These are phyloP conservation scores for Megaustenia siamemsis DNA, from an alignment of 2,888 invertebrate genomes.

Conservation along the genomic window DNA sequence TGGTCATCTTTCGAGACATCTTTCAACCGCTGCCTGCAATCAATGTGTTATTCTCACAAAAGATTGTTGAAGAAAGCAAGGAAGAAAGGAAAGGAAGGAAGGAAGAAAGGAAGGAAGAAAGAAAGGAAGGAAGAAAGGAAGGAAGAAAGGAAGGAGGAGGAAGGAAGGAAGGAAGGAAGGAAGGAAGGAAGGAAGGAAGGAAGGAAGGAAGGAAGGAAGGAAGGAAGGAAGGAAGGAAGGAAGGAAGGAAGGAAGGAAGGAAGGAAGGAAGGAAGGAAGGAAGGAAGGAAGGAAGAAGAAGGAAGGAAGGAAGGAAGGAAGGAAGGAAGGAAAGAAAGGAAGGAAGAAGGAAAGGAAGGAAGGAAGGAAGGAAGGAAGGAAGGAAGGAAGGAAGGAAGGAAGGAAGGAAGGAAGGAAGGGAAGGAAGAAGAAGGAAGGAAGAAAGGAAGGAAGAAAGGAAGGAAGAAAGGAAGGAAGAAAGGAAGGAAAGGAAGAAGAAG, in stretches of 20 bases:
- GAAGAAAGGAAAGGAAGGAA: not conserved
- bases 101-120: not conserved
- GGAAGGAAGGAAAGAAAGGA: not conserved
- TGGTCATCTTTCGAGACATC: too few relatives aligned
- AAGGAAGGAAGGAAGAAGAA: not conserved
- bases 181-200: too few relatives aligned
- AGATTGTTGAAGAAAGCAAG: not conserved
- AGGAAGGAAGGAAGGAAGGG: not conserved
- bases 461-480: constrained; percentile 26
- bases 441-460: constrained; percentile 23
- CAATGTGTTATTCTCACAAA: not conserved
- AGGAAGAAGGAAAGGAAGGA: constrained; percentile 14
- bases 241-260: too few relatives aligned
- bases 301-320: constrained; percentile 10
- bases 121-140: not conserved
- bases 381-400: not conserved
- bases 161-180: too few relatives aligned
- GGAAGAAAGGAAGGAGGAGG: not conserved
- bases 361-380: not conserved
- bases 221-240: too few relatives aligned
- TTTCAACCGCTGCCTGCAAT: too few relatives aligned
- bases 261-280: too few relatives aligned
- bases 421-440: not conserved
- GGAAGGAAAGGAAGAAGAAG: constrained; percentile 16
- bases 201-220: too few relatives aligned